Evolutionary conservation across 2,113 vertebrate genomes (phyloP), one percentile per base, ranked within the genome.

Genomic region (Podarcis cretensis): DNA sequence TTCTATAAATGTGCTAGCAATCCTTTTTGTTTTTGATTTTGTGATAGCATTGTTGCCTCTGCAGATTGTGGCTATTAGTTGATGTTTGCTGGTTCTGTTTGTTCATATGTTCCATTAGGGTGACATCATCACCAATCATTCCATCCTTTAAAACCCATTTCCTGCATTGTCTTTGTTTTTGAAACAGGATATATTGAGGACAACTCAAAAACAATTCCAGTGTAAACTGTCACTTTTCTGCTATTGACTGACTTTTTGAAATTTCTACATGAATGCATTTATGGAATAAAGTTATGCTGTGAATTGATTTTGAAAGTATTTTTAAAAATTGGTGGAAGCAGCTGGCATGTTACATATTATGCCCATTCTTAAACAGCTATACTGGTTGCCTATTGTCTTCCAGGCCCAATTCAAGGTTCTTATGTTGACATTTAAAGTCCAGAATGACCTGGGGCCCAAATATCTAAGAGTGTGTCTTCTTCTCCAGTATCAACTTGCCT

Each of bases 41-140:
- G 77, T 87, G 84, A 79, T 23, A 63, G 6, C 89, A 82, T 69
- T 83, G 89, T 20, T 40, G 68, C 84, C 48, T 37, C 27, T 3
- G 1, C 79, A 77, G 57, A 89, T 16, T 87, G 83, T 6, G 18
- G n/a, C 78, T 59, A 48, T 90, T 90, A 92, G 94, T 77, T 3
- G 35, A 90, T 93, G 80, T 83, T 91, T 93, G 87, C 92, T 93
- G 54, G 65, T 87, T 7, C 12, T 91, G 65, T 89, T 90, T 92
- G 86, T 40, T 91, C 71, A 69, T 37, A 40, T 5, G 78, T 76
- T 1, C 77, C 4, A 73, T 25, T 81, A 76, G 85, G 10, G 40
- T 94, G 93, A 89, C 87, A 90, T 92, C 88, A 92, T 32, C 10
- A 66, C 71, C 0, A 2, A 85, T 75, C 0, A 2, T 86, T 69